Percentiles rank a stretch among this genome's conserved stretches.
These are phyloP conservation scores for Eudemis profundana DNA, from an alignment of 2,888 invertebrate species.

Conservation along the genomic window DNA sequence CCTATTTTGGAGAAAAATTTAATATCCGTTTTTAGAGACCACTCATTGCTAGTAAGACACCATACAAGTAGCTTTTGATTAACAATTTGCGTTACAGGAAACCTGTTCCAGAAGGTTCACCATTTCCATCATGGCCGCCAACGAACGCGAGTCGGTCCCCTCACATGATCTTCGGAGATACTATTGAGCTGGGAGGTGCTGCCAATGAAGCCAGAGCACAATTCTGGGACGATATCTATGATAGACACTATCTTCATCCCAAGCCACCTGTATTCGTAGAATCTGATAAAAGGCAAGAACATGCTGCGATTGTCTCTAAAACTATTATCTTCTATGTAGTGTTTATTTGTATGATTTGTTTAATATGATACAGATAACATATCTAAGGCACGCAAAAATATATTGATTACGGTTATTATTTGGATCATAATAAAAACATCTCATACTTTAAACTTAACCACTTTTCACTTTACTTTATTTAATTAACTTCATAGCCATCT, in stretches of 20 bases:
- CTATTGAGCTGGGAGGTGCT: not conserved
- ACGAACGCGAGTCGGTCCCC: not conserved
- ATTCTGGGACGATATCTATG: conserved; percentile 28
- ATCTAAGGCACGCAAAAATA: too few relatives aligned
- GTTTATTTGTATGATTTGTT: not conserved
- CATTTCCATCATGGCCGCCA: conserved; percentile 18
- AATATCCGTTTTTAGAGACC: too few relatives aligned
- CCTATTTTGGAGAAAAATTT: too few relatives aligned
- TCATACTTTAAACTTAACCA: too few relatives aligned
- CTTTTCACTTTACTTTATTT: too few relatives aligned
- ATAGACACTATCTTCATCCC: conserved; percentile 13
- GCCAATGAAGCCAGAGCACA: not conserved
- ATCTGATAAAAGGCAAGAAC: not conserved
- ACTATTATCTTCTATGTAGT: not conserved
- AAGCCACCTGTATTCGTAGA: conserved; percentile 13
- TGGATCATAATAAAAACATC: too few relatives aligned
- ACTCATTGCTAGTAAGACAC: too few relatives aligned
- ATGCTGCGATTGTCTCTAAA: not conserved
- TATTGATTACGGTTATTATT: too few relatives aligned
- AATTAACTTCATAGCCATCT: too few relatives aligned
- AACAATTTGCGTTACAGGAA: not conserved
- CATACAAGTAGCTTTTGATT: too few relatives aligned
- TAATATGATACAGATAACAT: too few relatives aligned
- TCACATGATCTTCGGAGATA: conserved; percentile 22
- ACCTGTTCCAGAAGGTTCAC: conserved; percentile 5